Evolutionary conservation across 2,797 vertebrate species (phyloP).

Genomic region (Centropyge bicolor): DNA sequence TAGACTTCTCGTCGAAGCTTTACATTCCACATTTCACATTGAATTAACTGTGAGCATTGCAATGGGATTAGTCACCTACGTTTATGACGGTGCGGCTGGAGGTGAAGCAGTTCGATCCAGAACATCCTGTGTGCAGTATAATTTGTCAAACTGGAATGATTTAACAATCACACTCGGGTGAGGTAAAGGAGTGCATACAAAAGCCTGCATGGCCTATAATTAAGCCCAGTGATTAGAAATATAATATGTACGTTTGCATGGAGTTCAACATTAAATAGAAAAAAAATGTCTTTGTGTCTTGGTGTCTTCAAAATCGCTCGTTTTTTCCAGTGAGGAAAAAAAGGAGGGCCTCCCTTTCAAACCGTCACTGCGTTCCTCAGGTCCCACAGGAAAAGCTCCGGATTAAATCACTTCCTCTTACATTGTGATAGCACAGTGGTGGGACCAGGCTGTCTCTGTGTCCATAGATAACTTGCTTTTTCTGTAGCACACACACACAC

Average conservation of each 20-base stretch:
- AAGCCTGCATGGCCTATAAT: constrained; percentile 1
- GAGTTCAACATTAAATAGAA: constrained; percentile 19
- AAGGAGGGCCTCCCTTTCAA: constrained; percentile 45
- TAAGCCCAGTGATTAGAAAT: not conserved
- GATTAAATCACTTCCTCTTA: constrained; percentile 79
- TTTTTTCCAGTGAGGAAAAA: constrained; percentile 21
- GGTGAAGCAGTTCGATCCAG: constrained; percentile 11
- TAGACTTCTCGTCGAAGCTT: constrained; percentile 35
- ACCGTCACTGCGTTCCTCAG: constrained; percentile 59
- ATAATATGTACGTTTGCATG: not conserved
- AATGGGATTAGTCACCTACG: constrained; percentile 29
- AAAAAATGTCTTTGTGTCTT: constrained; percentile 13
- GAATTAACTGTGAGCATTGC: constrained; percentile 17
- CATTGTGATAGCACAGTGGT: constrained; percentile 69
- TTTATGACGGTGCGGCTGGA: constrained; percentile 40
- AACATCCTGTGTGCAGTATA: constrained; percentile 2
- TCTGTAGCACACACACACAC: constrained; percentile 18
- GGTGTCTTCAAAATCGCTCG: not conserved
- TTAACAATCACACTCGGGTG: constrained; percentile 10
- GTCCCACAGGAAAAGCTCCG: constrained; percentile 74
- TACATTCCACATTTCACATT: constrained; percentile 49
- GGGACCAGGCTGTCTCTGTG: constrained; percentile 23
- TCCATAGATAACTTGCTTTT: constrained; percentile 22
- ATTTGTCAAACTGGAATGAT: constrained; percentile 35
- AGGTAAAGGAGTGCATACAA: constrained; percentile 26